These are phyloP conservation scores for Sitobion miscanthi DNA, from an alignment of 1,140 invertebrate genomes.

Conservation along the genomic window DNA sequence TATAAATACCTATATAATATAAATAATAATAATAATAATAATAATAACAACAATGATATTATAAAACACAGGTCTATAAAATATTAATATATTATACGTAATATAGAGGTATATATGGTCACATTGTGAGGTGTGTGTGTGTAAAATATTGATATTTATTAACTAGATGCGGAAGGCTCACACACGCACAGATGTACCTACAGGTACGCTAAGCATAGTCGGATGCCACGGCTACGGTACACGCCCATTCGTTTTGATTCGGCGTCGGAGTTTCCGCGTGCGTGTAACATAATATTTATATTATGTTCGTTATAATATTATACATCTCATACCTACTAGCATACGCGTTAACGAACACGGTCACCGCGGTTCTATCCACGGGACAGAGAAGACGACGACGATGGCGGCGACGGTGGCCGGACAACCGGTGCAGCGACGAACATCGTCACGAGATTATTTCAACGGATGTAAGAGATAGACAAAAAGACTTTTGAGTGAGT, in stretches of 20 bases:
- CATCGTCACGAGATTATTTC: not conserved
- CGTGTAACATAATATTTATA: not conserved
- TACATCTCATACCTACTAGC: not conserved
- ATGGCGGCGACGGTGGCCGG: not conserved
- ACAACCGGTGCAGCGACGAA: not conserved
- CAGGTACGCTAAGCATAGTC: not conserved
- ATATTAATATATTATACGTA: not conserved
- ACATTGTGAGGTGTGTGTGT: not conserved
- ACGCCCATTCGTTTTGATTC: constrained; percentile 54
- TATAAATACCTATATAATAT: not conserved
- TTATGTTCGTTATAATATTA: not conserved
- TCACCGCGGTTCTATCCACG: not conserved
- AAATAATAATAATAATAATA: no score
- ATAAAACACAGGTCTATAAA: not conserved
- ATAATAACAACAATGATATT: not conserved
- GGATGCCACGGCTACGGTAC: constrained; percentile 8
- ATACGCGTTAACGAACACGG: not conserved
- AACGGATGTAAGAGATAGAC: not conserved
- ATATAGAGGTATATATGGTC: not conserved
- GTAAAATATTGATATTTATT: constrained; percentile 37
- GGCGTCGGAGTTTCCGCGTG: not conserved
- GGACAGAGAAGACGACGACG: not conserved
- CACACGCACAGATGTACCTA: not conserved
- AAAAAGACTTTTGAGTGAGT: not conserved
- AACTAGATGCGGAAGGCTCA: not conserved